These are phyloP conservation scores for Callaeas wilsoni DNA, from an alignment of 2,113 vertebrate genomes.

Conservation along the genomic window DNA sequence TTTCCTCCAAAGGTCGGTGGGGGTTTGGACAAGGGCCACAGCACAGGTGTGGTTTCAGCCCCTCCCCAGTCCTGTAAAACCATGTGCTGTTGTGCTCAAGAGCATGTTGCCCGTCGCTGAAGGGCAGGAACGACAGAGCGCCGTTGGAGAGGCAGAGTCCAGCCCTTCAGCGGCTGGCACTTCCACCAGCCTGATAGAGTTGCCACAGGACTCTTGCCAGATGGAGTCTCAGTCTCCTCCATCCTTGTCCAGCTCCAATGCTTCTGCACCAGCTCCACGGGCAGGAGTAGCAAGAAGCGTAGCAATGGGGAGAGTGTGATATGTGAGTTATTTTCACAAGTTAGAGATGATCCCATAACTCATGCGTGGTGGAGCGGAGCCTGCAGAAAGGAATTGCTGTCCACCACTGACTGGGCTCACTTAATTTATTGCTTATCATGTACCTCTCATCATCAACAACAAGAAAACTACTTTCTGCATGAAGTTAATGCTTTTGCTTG, in stretches of 20 bases:
- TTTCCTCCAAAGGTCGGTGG: not conserved
- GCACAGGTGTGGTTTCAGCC: not conserved
- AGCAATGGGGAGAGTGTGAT: not conserved
- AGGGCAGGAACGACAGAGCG: not conserved
- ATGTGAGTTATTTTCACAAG: conserved; percentile 66
- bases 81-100: not conserved
- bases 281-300: not conserved
- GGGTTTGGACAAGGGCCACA: not conserved
- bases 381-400: conserved; percentile 49
- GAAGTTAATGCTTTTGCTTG: not conserved
- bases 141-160: not conserved
- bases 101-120: not conserved
- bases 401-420: not conserved
- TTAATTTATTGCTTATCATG: conserved; percentile 50
- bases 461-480: not conserved
- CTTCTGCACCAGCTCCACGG: not conserved
- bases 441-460: conserved; percentile 13
- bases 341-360: conserved; percentile 47
- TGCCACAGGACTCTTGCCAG: not conserved
- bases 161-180: rapidly evolving
- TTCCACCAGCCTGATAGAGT: not conserved
- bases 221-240: not conserved
- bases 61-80: not conserved
- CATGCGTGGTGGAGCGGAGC: conserved; percentile 32
- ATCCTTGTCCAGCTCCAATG: not conserved